Base-by-base conservation (phyloP, 2,888 invertebrate genomes). In the Nomada ruficornis region DNA sequence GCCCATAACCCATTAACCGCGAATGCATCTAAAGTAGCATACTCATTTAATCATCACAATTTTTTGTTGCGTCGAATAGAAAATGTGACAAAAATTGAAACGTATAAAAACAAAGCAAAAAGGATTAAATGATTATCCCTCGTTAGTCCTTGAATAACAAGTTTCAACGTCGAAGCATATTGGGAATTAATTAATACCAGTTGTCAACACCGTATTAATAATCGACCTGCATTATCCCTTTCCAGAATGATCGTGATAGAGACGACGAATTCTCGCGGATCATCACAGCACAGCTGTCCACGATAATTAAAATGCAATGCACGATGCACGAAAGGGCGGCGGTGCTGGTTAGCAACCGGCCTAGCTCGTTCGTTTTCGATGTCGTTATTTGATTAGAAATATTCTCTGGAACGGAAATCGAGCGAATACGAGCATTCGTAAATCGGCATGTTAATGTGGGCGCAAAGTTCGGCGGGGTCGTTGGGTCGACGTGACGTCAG, bases 401-500 rank as follows among this genome's bases (percentile, higher is more conserved):
- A 64, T 59, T 29, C n/a, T 63, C 26, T 29, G 29, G 79, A 88
- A 79, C 83, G 87, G 88, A 88, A 88, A 88, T 76, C 78, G 69
- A 80, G 67, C 74, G 70, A 42, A 67, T 69, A 76, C 75, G 77
- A 71, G 83, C 60, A 71, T 50, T 86, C 82, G 83, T 88, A 88
- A 88, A 87, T 88, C 91, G 90, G 84, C 89, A 92, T 93, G 92
- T 83, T 91, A 92, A 93, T 93, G 79, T 77, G 80, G 36, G 82
- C 80, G 72, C 80, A 76, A 88, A 90, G 91, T 91, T 93, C 91
- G 91, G 80, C 85, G 86, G 90, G 93, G 93, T 93, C 93, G 91
- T 80, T 88, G 85, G 91, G 92, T 90, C 90, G 86, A 60, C 69
- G 81, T 93, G 93, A 93, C 93, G 93, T 92, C 91, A 93, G 89